Conservation (phyloP, 92 coral and sea anemone species). For the Umimayanthus chanpuru region DNA sequence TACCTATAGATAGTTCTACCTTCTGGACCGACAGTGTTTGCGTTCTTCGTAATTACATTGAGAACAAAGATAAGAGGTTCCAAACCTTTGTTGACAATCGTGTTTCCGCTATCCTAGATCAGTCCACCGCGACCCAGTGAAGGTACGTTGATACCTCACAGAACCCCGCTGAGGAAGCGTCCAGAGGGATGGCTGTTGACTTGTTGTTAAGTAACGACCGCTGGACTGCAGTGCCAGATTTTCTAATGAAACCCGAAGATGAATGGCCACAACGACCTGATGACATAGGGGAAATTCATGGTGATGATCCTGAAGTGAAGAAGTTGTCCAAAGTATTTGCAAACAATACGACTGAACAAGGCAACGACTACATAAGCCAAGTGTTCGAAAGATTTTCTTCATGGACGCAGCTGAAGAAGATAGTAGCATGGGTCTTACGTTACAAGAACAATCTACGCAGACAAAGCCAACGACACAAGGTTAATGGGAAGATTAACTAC, state of each 20-base stretch:
- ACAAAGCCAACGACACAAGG: background rate
- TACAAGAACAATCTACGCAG: background rate
- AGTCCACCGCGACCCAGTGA: conserved; percentile 29
- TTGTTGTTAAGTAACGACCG: conserved; percentile 3
- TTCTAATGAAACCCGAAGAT: background rate
- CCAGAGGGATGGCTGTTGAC: conserved; percentile 34
- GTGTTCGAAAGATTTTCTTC: background rate
- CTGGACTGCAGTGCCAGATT: conserved; percentile 27
- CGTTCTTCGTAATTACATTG: conserved; percentile 45
- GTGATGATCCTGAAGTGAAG: background rate
- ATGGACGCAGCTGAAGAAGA: background rate
- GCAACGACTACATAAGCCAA: background rate
- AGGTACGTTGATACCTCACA: conserved; percentile 27
- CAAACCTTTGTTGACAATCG: conserved; percentile 45
- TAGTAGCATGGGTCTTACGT: background rate
- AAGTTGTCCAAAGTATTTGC: background rate
- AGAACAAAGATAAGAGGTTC: conserved; percentile 36
- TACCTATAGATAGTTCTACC: conserved; percentile 44
- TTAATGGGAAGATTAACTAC: background rate
- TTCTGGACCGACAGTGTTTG: conserved; percentile 58
- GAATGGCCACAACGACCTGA: conserved; percentile 7
- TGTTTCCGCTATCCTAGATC: background rate
- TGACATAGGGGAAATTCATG: background rate
- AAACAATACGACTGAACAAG: background rate
- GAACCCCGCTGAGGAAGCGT: conserved; percentile 42